These are phyloP conservation scores for Rafetus swinhoei DNA, from an alignment of 2,113 vertebrate genomes.

Conservation along the genomic window DNA sequence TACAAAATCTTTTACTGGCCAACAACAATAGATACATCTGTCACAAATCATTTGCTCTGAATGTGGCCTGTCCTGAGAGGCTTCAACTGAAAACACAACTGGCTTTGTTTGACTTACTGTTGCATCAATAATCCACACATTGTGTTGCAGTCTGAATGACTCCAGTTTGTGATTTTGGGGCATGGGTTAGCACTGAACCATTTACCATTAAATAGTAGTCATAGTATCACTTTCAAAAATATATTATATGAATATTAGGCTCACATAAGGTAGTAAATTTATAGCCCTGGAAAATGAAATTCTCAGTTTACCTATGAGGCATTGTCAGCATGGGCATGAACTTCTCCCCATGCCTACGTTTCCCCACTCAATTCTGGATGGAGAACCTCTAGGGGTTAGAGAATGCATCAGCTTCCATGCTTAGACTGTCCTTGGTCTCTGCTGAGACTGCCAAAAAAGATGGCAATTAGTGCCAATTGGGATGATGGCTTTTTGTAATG, in stretches of 20 bases:
- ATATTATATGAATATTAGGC: background rate
- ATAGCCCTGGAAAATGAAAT: background rate
- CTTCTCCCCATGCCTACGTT: background rate
- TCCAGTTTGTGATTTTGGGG: background rate
- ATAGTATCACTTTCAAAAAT: background rate
- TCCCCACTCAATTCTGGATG: background rate
- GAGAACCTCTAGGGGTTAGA: background rate
- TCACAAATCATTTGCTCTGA: background rate
- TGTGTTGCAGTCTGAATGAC: background rate
- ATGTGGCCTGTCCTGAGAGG: background rate
- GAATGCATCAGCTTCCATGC: background rate
- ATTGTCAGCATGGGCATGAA: background rate
- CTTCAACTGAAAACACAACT: background rate
- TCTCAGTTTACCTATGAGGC: background rate
- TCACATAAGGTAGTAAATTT: background rate
- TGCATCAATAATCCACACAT: background rate
- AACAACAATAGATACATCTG: background rate
- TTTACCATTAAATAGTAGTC: background rate
- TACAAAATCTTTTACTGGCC: background rate
- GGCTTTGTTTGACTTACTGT: background rate
- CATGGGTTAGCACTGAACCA: background rate
- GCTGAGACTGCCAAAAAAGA: conserved; percentile 1
- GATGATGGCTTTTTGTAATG: background rate
- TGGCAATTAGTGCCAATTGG: background rate
- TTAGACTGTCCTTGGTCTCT: background rate